Evolutionary conservation across 2,113 vertebrate species (phyloP).

Genomic region (Camelus dromedarius): DNA sequence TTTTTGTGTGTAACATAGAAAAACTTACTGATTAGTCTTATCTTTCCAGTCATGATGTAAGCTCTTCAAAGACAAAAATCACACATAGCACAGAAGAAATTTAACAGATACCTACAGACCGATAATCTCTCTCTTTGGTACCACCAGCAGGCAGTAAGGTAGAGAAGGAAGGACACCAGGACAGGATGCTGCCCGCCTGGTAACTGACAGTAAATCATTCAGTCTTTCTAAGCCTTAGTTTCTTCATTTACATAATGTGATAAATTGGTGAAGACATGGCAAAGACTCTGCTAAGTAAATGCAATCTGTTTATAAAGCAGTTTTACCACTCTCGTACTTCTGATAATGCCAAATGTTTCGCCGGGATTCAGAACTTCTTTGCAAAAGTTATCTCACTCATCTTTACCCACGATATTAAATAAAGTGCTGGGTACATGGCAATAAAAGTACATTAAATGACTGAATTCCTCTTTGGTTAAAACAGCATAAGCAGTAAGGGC

Average conservation of each 20-base stretch:
- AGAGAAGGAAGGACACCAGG: background rate
- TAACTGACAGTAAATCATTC: background rate
- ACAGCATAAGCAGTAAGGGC: background rate
- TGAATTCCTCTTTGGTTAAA: background rate
- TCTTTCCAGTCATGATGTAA: background rate
- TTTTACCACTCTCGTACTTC: background rate
- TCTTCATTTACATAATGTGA: background rate
- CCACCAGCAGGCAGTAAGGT: background rate
- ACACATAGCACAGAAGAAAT: background rate
- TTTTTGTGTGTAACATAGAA: background rate
- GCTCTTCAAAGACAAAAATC: background rate
- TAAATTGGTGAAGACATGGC: background rate
- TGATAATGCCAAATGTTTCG: background rate
- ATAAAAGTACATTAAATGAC: background rate
- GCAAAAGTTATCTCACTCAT: background rate
- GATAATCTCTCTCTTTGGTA: background rate
- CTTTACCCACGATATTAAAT: background rate
- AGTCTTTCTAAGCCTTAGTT: background rate
- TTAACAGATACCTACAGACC: background rate
- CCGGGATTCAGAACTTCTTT: background rate
- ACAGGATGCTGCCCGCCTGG: background rate
- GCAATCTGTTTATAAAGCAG: background rate
- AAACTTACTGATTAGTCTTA: background rate
- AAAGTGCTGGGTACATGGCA: background rate
- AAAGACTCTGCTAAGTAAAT: background rate